Evolutionary conservation across 2,113 vertebrate species (phyloP).

Genomic region (Chaetodon trifascialis): DNA sequence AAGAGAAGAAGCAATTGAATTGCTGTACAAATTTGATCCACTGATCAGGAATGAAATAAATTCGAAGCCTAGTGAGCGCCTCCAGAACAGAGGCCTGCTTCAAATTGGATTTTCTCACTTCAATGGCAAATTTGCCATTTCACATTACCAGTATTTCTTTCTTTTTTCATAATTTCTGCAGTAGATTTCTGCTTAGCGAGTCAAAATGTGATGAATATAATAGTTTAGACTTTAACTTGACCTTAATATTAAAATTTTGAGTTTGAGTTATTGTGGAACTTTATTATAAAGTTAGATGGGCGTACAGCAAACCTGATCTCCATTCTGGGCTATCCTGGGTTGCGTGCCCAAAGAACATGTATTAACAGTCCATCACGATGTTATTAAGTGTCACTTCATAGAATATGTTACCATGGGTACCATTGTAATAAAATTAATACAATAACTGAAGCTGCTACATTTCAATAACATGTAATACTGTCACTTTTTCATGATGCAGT

Average conservation of each 20-base stretch:
- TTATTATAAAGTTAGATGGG: slow-evolving; percentile 24
- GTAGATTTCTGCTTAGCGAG: slow-evolving; percentile 69
- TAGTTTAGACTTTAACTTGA: slow-evolving; percentile 51
- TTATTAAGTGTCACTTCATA: slow-evolving; percentile 16
- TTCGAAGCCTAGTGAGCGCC: slow-evolving; percentile 50
- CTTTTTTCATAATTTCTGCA: slow-evolving; percentile 64
- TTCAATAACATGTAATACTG: not conserved
- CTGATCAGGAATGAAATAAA: slow-evolving; percentile 78
- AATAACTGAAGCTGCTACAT: not conserved
- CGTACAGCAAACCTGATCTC: not conserved
- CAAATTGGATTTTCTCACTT: slow-evolving; percentile 81
- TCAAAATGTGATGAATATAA: slow-evolving; percentile 60
- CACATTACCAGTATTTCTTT: slow-evolving; percentile 61
- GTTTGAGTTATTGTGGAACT: slow-evolving; percentile 44
- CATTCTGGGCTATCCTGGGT: not conserved
- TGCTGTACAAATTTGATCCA: slow-evolving; percentile 79
- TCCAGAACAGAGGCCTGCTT: slow-evolving; percentile 68
- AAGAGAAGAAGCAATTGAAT: slow-evolving; percentile 72
- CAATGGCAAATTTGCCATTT: slow-evolving; percentile 69
- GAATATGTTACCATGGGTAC: not conserved
- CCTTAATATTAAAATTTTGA: slow-evolving; percentile 33
- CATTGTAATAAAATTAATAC: not conserved
- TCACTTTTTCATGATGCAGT: not conserved
- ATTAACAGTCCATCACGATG: not conserved
- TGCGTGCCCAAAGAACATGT: not conserved